Percentiles rank a stretch among this genome's conserved stretches.
phyloP scores from a whole-genome alignment of 2,797 vertebrate genomes.

The Chelonia mydas region DNA sequence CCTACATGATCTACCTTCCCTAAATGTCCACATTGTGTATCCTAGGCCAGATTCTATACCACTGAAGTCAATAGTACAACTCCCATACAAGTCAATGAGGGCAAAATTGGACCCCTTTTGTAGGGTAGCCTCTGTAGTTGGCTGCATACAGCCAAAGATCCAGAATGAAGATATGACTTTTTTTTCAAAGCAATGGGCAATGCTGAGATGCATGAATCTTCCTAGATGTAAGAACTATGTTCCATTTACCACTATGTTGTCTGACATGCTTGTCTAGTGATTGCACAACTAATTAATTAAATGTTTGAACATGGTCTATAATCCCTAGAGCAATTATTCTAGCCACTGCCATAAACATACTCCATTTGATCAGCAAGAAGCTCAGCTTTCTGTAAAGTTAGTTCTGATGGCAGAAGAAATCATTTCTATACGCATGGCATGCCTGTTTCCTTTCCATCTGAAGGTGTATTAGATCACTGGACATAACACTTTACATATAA shows the following conservation, averaged over 20 bases:
- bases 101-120: not conserved
- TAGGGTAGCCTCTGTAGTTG: not conserved
- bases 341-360: not conserved
- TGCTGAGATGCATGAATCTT: not conserved
- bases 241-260: not conserved
- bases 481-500: not conserved
- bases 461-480: constrained; percentile 6
- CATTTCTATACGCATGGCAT: not conserved
- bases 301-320: not conserved
- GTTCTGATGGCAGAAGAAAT: not conserved
- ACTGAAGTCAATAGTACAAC: not conserved
- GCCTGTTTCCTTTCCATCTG: not conserved
- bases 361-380: not conserved
- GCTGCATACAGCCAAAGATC: not conserved
- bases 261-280: not conserved
- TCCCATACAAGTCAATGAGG: too few relatives aligned
- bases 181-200: not conserved
- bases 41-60: not conserved
- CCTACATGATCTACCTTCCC: not conserved
- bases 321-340: constrained; percentile 4
- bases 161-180: not conserved
- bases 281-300: constrained; percentile 15
- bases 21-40: not conserved
- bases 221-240: not conserved
- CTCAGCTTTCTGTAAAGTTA: constrained; percentile 20